phyloP scores from a whole-genome alignment of 2,888 invertebrate genomes.

The Scaptomyza cyrtandrae region DNA sequence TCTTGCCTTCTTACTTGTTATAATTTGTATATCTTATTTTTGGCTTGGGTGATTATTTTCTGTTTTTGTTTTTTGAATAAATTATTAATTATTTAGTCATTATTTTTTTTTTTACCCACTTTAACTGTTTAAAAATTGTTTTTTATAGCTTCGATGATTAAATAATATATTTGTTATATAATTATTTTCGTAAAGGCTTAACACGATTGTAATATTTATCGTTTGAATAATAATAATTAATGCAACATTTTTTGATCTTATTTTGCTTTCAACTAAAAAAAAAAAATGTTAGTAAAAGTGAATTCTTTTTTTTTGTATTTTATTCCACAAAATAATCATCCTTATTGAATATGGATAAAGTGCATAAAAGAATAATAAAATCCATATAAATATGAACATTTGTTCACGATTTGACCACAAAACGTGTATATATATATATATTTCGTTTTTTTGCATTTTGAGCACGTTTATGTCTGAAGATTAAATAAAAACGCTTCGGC shows the following conservation, averaged over 20 bases:
- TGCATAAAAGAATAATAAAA: not conserved
- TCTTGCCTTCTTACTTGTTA: too few relatives aligned
- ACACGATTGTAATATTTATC: not conserved
- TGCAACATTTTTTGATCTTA: too few relatives aligned
- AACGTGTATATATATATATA: not conserved
- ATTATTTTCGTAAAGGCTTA: not conserved
- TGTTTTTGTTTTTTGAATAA: not conserved
- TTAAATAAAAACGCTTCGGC: slow-evolving; percentile 63
- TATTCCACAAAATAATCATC: not conserved
- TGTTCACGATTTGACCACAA: not conserved
- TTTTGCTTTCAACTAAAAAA: too few relatives aligned
- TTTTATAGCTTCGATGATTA: not conserved
- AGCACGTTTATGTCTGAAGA: slow-evolving; percentile 60
- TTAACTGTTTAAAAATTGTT: not conserved
- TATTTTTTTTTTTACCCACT: not conserved
- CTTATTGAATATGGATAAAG: not conserved
- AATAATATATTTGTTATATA: not conserved
- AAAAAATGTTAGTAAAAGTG: too few relatives aligned
- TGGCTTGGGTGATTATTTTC: not conserved
- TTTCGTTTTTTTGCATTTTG: slow-evolving; percentile 63
- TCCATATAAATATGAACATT: not conserved
- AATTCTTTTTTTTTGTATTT: not conserved
- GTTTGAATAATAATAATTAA: too few relatives aligned
- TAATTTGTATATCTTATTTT: not conserved
- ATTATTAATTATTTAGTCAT: not conserved